Base-by-base conservation (phyloP, 1,140 invertebrate species). In the Zaprionus ghesquierei region DNA sequence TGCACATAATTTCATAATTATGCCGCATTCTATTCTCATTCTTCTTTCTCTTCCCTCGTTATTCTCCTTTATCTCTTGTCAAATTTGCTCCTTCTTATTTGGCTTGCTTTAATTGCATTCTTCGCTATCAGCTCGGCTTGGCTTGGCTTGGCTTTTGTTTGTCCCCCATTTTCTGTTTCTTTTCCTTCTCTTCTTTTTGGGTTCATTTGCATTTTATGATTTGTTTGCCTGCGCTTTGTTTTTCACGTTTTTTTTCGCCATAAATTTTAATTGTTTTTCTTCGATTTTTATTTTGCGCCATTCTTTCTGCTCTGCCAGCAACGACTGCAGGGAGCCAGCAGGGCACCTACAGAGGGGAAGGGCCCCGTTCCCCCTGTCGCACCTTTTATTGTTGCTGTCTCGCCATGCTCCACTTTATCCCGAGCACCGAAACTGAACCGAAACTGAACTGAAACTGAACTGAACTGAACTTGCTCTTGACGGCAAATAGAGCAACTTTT, bases 261-360 rank as follows among this genome's bases (percentile, higher is more conserved):
- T 82, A 89, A 66, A 84, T 87, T 89, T 77, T 87, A 87, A 87
- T 87, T 87, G 84, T 87, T 70, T 87, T 87, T 89, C 77, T 80
- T 82, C 73, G 79, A 89, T 89, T 87, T 84, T 89, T 71, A 69
- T 66, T 79, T 87, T 82, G 55, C 62, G 44, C 23, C 66, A 35
- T 54, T 78, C 69, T 44, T 58, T 66, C 50, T 54, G 50, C 23
- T 51, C 13, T 35, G 55, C n/a, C n/a, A n/a, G n/a, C n/a, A n/a
- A n/a, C 23, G 46, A 18, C 59, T 50, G 59, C 41, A 29, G 27
- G 59, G 59, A 35, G 59, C 59, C 59, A 61, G 10, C 9, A 20
- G 44, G 22, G 27, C 29, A 20, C 20, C 31, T 41, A 33, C 2
- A n/a, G n/a, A n/a, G n/a, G n/a, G n/a, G n/a, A n/a, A n/a, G n/a